Evolutionary conservation across 2,113 vertebrate genomes (phyloP).

Genomic region (Octodon degus): DNA sequence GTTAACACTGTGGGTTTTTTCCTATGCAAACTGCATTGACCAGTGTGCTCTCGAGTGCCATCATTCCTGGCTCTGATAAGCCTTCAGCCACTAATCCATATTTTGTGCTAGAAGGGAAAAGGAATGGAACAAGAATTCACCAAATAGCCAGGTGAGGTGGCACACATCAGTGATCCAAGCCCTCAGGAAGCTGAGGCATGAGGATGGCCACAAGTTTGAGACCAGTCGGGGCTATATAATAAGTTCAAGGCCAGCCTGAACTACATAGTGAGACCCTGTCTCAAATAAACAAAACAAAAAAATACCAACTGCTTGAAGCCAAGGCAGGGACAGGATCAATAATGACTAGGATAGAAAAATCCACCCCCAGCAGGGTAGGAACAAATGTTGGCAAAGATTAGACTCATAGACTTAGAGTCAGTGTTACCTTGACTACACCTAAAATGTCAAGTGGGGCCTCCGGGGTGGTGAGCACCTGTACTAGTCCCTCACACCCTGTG

Average conservation of each 20-base stretch:
- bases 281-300: neutral
- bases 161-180: neutral
- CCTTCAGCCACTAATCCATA: neutral
- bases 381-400: neutral
- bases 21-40: neutral
- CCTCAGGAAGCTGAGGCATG: neutral
- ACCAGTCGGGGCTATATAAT: neutral
- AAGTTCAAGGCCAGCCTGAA: neutral
- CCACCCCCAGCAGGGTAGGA: neutral
- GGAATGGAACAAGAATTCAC: neutral
- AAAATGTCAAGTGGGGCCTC: neutral
- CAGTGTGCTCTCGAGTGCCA: neutral
- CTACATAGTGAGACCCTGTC: neutral
- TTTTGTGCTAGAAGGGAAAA: neutral
- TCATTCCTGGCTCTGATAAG: neutral
- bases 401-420: neutral
- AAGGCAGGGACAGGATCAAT: neutral
- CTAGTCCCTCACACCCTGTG: neutral
- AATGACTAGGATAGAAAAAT: neutral
- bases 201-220: neutral
- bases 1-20: neutral
- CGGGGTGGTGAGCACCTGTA: neutral
- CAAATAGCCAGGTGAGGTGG: neutral
- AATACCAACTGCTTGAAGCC: neutral
- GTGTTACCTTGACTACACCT: neutral